Evolutionary conservation across 2,888 invertebrate species (phyloP), one percentile per base, ranked within the genome.

Genomic region (Drosophila anomelani): DNA sequence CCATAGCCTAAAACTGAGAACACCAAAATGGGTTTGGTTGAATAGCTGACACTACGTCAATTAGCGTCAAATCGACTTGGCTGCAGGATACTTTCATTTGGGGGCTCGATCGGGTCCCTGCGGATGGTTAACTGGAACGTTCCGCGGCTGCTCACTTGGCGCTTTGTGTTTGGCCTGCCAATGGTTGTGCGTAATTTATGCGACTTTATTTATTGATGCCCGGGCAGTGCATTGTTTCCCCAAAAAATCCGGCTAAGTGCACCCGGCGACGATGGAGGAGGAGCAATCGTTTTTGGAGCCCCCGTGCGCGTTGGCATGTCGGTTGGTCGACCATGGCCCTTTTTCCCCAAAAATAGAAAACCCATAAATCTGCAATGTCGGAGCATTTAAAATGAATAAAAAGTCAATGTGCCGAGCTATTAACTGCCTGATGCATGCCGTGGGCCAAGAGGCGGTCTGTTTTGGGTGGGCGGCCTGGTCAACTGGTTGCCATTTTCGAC

Each of bases 341-440:
- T 78, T 77, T 76, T 75, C 56, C 49, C 69, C 69, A 85, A 88
- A 88, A 88, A 85, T 85, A 85, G 85, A 88, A 85, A 89, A 86
- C 59, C 86, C 86, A 85, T 85, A 85, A 85, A 85, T 85, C 81
- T 89, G 70, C 79, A 85, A 89, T 82, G 85, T 88, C 88, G 82
- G 84, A 85, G 88, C 89, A 83, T 86, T 89, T 89, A 84, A 86
- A 89, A 86, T 88, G 86, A 89, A 88, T 89, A 88, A 89, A 86
- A 87, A 88, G 90, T 86, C 86, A 89, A 87, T 87, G 90, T 87
- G 88, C 87, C 88, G 82, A 89, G 87, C 90, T 89, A 87, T 87
- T 89, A 89, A 89, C 89, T 88, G 90, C 88, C 85, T 79, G 81
- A 80, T 83, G 75, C 85, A 81, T 76, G 75, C 87, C 75, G 63